phyloP scores from a whole-genome alignment of 2,113 vertebrate species.

The Actenoides lindsayi region DNA sequence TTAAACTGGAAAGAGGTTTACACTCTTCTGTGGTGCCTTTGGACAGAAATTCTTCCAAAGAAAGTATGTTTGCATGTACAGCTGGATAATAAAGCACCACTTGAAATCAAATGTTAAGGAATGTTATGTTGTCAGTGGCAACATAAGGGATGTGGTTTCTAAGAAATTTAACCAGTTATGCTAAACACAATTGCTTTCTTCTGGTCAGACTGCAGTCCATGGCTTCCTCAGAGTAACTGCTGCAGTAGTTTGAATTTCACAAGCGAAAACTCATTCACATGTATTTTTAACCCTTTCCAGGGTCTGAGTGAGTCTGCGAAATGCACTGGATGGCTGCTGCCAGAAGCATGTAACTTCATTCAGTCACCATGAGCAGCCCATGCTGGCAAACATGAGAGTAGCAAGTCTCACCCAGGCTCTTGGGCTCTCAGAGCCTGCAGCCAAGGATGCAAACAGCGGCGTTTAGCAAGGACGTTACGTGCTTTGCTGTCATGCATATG shows the following conservation, averaged over 20 bases:
- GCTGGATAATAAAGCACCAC: constrained; percentile 4
- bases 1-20: neutral
- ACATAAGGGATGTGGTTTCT: constrained; percentile 60
- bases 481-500: neutral
- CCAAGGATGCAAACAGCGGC: neutral
- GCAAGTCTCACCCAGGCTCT: neutral
- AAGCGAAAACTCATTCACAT: neutral
- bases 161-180: constrained; percentile 49
- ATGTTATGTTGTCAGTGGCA: constrained; percentile 56
- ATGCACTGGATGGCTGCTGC: neutral
- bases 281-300: constrained; percentile 2
- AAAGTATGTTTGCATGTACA: constrained; percentile 7
- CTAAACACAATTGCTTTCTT: constrained; percentile 15
- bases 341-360: neutral
- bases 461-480: neutral
- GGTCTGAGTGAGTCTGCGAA: neutral
- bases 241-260: neutral
- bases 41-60: constrained; percentile 18
- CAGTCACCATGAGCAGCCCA: neutral
- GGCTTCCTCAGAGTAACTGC: neutral
- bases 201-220: neutral
- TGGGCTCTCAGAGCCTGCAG: neutral
- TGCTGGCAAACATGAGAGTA: neutral
- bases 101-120: constrained; percentile 55
- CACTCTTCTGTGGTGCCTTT: neutral